Evolutionary conservation across 1,140 invertebrate species (phyloP).

Genomic region (Procambarus virginalis): DNA sequence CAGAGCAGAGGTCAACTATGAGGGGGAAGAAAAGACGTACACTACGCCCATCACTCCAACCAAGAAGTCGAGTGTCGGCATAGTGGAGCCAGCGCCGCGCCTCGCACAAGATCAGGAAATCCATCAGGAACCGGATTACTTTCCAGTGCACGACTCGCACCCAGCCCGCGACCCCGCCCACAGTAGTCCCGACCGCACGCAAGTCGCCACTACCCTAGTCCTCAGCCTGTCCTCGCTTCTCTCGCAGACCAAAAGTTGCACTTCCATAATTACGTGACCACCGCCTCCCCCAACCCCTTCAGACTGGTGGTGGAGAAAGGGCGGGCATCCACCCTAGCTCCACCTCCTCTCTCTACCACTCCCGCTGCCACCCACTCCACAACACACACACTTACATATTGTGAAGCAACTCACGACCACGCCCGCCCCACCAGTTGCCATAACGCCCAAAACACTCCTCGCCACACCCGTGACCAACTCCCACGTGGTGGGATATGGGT

Average conservation of each 20-base stretch:
- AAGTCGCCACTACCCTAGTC: neutral
- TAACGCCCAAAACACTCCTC: neutral
- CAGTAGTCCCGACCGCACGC: neutral
- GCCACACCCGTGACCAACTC: neutral
- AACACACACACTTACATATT: neutral
- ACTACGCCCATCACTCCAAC: neutral
- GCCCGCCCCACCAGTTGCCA: neutral
- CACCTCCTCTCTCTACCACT: neutral
- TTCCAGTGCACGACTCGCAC: too few species aligned
- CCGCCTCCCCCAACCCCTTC: conserved; percentile 51
- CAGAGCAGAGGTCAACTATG: conserved; percentile 72
- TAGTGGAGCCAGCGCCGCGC: neutral
- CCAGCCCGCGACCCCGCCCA: neutral
- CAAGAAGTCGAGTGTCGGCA: neutral
- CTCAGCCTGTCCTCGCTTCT: neutral
- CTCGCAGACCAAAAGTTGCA: conserved; percentile 15
- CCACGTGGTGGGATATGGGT: conserved; percentile 15
- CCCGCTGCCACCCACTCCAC: neutral
- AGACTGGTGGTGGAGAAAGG: conserved; percentile 38
- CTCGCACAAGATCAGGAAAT: neutral
- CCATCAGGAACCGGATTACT: too few species aligned
- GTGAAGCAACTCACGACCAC: neutral
- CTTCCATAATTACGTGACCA: conserved; percentile 41
- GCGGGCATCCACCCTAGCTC: conserved; percentile 38
- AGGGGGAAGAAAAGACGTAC: conserved; percentile 42